phyloP scores from a whole-genome alignment of 2,113 vertebrate species.

The Vulpes lagopus region DNA sequence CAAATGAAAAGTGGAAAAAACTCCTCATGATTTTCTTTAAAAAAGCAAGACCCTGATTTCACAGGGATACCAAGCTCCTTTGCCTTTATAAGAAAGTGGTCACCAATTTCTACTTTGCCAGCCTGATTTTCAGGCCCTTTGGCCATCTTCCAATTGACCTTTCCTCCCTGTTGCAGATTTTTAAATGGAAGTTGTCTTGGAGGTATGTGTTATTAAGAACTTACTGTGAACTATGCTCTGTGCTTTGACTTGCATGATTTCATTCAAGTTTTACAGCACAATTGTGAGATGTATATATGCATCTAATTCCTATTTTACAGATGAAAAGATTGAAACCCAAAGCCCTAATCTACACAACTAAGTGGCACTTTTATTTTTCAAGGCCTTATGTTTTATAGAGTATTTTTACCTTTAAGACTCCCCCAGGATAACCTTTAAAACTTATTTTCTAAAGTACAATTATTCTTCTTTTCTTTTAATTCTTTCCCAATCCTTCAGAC shows the following conservation, averaged over 20 bases:
- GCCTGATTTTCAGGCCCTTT: neutral
- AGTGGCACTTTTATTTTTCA: neutral
- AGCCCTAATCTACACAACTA: neutral
- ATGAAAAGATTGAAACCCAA: conserved; percentile 9
- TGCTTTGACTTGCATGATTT: neutral
- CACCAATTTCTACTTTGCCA: neutral
- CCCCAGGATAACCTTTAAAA: neutral
- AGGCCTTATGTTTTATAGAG: conserved; percentile 13
- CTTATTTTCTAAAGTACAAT: neutral
- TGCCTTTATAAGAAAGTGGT: neutral
- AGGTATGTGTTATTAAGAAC: conserved; percentile 8
- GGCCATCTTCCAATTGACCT: neutral
- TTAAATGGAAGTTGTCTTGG: neutral
- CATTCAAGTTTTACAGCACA: neutral
- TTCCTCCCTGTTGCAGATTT: neutral
- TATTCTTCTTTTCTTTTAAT: neutral
- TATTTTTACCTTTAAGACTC: neutral
- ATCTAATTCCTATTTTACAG: conserved; percentile 45
- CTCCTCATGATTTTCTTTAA: conserved; percentile 25
- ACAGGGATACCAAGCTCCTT: neutral
- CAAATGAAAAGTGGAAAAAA: conserved; percentile 55
- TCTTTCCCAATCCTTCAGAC: neutral
- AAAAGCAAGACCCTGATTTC: neutral
- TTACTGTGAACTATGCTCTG: neutral
- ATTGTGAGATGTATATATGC: neutral